Evolutionary conservation across 2,888 invertebrate species (phyloP).

Genomic region (Phorcus lineatus): DNA sequence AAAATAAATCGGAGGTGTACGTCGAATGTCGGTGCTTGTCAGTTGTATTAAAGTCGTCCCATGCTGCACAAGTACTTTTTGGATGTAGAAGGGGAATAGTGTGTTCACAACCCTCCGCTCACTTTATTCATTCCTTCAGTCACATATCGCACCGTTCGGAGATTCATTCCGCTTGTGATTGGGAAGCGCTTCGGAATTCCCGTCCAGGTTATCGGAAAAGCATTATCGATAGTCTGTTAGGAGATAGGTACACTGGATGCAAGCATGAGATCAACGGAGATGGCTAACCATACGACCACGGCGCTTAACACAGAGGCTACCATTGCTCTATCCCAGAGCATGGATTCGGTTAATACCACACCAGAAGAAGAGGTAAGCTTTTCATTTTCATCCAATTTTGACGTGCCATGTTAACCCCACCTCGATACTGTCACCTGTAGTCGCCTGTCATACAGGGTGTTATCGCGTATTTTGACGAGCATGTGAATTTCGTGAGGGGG

Average conservation of each 20-base stretch:
- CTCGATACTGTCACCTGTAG: too few species aligned
- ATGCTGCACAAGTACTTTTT: background rate
- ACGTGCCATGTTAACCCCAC: background rate
- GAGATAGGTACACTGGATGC: background rate
- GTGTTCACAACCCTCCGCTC: too few species aligned
- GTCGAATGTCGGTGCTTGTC: background rate
- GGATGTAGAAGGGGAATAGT: background rate
- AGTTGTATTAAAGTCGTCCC: background rate
- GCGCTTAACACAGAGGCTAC: conserved; percentile 80
- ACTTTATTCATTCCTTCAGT: too few species aligned
- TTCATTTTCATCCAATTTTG: conserved; percentile 1
- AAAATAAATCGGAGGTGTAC: conserved; percentile 42
- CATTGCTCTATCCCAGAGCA: conserved; percentile 91
- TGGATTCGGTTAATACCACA: conserved; percentile 98
- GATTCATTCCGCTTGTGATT: too few species aligned
- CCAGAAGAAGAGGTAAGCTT: conserved; percentile 96
- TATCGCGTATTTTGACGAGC: background rate
- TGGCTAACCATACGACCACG: conserved; percentile 39
- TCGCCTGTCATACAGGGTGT: too few species aligned
- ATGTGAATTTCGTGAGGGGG: conserved; percentile 18
- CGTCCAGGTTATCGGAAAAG: too few species aligned
- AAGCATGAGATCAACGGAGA: conserved; percentile 48
- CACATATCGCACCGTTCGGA: too few species aligned
- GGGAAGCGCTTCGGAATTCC: too few species aligned
- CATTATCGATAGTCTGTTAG: too few species aligned